Base-by-base conservation (phyloP, 2,113 vertebrate genomes). In the Elanus axillaris region DNA sequence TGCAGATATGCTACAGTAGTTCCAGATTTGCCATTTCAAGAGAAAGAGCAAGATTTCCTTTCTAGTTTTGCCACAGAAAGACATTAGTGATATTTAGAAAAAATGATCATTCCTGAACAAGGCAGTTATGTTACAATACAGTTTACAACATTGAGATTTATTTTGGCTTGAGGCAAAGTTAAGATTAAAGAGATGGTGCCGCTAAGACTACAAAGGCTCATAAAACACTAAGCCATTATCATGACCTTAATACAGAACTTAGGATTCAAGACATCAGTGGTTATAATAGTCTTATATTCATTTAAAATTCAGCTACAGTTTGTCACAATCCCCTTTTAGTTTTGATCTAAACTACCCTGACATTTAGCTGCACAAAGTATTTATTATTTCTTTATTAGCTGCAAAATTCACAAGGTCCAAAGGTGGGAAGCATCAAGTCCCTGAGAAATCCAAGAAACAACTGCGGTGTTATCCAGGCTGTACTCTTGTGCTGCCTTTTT, bases 201-300 rank as follows among this genome's bases (percentile, higher is more conserved):
- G 13, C 95, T 94, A 95, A 97, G 90, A 97, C 94, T 94, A 95
- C 90, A 96, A 76, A 96, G 96, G 80, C 96, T 98, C 96, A 96
- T 98, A 98, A 98, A 98, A 98, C 95, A 98, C 86, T 91, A 96
- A 97, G 89, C 95, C 96, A 97, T 98, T 98, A 97, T 96, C 84
- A 94, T 96, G 96, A 97, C 96, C 97, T 98, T 98, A 98, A 98
- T 98, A 97, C 88, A 93, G 94, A 98, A 97, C 64, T 98, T 97
- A 91, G 83, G 96, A 98, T 98, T 98, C 95, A 96, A 95, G 95
- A 97, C 97, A 98, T 98, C 95, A 94, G 78, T 97, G 97, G 95
- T 97, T 96, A 60, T 97, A 97, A 97, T 88, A 92, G 95, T 95
- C 93, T 94, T 78, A 94, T 76, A 86, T 95, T 98, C 94, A 96